phyloP scores from a whole-genome alignment of 2,888 invertebrate species.

The Celastrina argiolus region DNA sequence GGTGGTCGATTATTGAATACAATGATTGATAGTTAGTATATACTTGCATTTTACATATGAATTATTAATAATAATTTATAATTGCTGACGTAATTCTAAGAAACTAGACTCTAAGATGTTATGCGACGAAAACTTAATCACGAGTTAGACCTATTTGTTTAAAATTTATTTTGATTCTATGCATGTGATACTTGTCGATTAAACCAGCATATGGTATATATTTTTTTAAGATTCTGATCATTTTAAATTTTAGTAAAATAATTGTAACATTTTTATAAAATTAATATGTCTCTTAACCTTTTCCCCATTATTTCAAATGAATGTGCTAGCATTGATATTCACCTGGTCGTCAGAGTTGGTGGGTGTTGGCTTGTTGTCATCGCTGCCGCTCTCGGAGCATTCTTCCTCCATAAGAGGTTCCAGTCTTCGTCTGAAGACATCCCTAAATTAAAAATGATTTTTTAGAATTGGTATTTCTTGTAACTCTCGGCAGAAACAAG shows the following conservation, averaged over 20 bases:
- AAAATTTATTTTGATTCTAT: background rate
- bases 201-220: background rate
- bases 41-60: background rate
- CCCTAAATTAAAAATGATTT: conserved; percentile 45
- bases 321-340: conserved; percentile 49
- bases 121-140: background rate
- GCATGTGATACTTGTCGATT: background rate
- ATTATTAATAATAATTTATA: background rate
- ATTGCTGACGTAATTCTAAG: background rate
- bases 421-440: conserved; percentile 82
- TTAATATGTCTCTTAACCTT: background rate
- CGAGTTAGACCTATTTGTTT: background rate
- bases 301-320: background rate
- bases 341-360: conserved; percentile 75
- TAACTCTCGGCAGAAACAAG: background rate
- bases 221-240: background rate
- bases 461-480: conserved; percentile 23
- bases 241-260: background rate
- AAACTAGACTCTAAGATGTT: background rate
- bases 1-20: no score
- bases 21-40: background rate
- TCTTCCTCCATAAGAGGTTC: conserved; percentile 92
- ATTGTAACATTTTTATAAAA: background rate
- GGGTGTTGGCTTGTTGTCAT: conserved; percentile 68
- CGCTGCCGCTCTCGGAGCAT: conserved; percentile 80